Conservation (phyloP, 2,797 vertebrate genomes). For the Tragopan temminckii region DNA sequence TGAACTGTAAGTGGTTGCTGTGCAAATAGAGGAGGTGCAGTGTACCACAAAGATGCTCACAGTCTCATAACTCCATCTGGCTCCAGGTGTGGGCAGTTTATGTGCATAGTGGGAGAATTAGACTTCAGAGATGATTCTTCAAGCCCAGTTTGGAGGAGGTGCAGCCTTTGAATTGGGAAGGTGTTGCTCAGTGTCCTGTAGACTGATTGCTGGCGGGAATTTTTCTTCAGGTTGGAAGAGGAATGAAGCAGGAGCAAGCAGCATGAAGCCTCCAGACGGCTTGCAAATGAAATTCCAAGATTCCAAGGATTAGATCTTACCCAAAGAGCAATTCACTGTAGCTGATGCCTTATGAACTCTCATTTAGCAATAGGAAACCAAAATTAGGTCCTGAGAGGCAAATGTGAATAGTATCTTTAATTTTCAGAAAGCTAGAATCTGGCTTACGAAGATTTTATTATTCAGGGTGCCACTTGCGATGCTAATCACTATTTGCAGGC, state of each 20-base stretch:
- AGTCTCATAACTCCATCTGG: not conserved
- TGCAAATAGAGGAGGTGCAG: not conserved
- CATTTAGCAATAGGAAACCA: not conserved
- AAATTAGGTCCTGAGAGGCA: slow-evolving; percentile 16
- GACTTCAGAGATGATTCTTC: not conserved
- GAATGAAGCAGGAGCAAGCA: not conserved
- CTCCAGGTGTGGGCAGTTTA: not conserved
- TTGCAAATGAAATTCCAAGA: not conserved
- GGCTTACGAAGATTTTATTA: slow-evolving; percentile 60
- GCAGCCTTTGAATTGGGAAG: not conserved
- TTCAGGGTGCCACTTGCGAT: slow-evolving; percentile 70
- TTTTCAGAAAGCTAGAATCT: slow-evolving; percentile 12
- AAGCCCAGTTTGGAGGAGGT: not conserved
- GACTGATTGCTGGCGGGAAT: not conserved
- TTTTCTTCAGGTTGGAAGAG: not conserved
- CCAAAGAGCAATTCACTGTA: not conserved
- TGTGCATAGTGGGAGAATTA: not conserved
- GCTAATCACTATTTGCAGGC: slow-evolving; percentile 71
- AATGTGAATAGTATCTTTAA: slow-evolving; percentile 16
- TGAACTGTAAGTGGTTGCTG: not conserved
- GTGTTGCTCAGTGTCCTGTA: not conserved
- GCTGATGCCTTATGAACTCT: not conserved
- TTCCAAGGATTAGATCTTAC: not conserved
- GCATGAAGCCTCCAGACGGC: slow-evolving; percentile 6
- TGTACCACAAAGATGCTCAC: not conserved